Evolutionary conservation across 2,888 invertebrate genomes (phyloP).

Genomic region (Arge pagana): DNA sequence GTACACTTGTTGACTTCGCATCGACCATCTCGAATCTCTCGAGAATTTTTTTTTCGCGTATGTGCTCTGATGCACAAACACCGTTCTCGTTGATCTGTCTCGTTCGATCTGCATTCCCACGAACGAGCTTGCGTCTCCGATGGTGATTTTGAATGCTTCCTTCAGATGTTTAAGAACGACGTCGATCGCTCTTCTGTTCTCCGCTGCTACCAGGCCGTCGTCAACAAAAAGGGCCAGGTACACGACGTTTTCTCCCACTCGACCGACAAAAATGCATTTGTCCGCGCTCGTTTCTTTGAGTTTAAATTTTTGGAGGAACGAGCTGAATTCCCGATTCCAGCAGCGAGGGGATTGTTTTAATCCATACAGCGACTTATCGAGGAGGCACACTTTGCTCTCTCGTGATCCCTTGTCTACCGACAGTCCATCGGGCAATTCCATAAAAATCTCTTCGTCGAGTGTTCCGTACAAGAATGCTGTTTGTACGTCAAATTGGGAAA

Average conservation of each 20-base stretch:
- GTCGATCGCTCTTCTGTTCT: slow-evolving; percentile 6
- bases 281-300: slow-evolving; percentile 23
- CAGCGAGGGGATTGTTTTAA: slow-evolving; percentile 22
- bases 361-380: slow-evolving; percentile 22
- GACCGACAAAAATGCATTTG: slow-evolving; percentile 23
- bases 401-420: neutral
- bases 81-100: neutral
- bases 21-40: slow-evolving; percentile 23
- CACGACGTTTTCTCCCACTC: slow-evolving; percentile 8
- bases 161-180: slow-evolving; percentile 4
- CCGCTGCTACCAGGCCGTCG: slow-evolving; percentile 23
- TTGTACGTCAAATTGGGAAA: slow-evolving; percentile 24
- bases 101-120: slow-evolving; percentile 26
- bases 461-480: slow-evolving; percentile 6
- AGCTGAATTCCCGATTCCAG: slow-evolving; percentile 20
- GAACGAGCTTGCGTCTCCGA: slow-evolving; percentile 21
- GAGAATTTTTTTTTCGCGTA: too few species aligned
- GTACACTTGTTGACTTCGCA: too few species aligned
- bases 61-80: slow-evolving; percentile 23
- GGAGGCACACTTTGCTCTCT: slow-evolving; percentile 12
- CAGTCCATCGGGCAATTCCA: slow-evolving; percentile 1
- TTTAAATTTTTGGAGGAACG: slow-evolving; percentile 17
- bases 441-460: slow-evolving; percentile 7
- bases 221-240: slow-evolving; percentile 24
- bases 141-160: slow-evolving; percentile 19